Base-by-base conservation (phyloP, 2,797 vertebrate genomes). In the Rhabdomys pumilio region DNA sequence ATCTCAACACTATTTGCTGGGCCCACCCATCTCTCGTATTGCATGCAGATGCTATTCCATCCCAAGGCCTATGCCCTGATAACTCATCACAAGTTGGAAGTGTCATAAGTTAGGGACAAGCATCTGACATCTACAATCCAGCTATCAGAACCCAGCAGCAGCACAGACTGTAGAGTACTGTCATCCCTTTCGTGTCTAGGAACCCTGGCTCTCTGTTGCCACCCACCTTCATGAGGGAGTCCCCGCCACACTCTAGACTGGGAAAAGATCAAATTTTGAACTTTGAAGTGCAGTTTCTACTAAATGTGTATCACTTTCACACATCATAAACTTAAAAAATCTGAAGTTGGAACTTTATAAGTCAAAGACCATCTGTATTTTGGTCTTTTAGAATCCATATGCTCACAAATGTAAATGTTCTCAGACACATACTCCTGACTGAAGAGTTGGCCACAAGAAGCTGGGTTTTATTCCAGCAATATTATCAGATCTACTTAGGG, bases 241-340 rank as follows among this genome's bases (percentile, higher is more conserved):
- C 31, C 44, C 6, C 34, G 31, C 9, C 57, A 76, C 29, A 9
- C 57, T 29, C 44, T 65, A 76, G 79, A 69, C 59, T 84, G 87
- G 34, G 79, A 84, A 94, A 83, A 94, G 87, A 90, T 84, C 93
- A 94, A 83, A 94, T 15, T 67, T n/a, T 53, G 50, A 65, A 90
- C 87, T 57, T 84, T 83, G 69, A 76, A 89, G 50, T 65, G 41
- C 11, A 17, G 69, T 67, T 94, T 67, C 26, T 90, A 90, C 80
- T 76, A 77, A 94, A 67, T 90, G n/a, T 55, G 6, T 90, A 67
- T 57, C 47, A 6, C n/a, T 90, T 94, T 90, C 69, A 57, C 47
- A 84, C 47, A 84, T 90, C 29, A 89, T 55, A 31, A 89, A 89
- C 69, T 67, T 13, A 26, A 76, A 83, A 89, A 90, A 34, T 44